phyloP scores from a whole-genome alignment of 2,888 invertebrate species.

The Sicus ferrugineus region DNA sequence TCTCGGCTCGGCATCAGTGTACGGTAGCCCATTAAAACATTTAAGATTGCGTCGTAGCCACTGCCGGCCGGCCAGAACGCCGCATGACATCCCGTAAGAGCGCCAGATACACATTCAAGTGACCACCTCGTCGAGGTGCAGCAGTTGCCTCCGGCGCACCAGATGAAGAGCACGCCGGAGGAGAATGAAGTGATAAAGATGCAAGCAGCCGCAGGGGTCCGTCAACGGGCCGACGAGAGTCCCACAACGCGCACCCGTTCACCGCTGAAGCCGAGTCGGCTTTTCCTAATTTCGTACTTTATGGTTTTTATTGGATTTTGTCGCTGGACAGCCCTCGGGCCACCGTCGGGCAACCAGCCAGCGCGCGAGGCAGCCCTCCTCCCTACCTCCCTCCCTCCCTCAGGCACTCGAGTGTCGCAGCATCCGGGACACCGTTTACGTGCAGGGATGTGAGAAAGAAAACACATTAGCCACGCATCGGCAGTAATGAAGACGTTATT shows the following conservation, averaged over 20 bases:
- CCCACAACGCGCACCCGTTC: constrained; percentile 36
- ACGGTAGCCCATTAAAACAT: constrained; percentile 35
- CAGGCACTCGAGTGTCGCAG: too few species aligned
- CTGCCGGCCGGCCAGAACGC: constrained; percentile 50
- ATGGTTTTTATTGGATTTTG: neutral
- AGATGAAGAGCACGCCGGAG: constrained; percentile 37
- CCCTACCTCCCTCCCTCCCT: neutral
- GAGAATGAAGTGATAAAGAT: constrained; percentile 58
- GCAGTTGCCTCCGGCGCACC: neutral
- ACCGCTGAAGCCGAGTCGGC: neutral
- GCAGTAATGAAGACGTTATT: constrained; percentile 62
- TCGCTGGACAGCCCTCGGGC: neutral
- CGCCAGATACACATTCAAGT: constrained; percentile 7
- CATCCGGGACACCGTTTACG: too few species aligned
- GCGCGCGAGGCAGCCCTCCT: neutral
- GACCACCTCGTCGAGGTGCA: neutral
- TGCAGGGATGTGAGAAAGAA: constrained; percentile 42
- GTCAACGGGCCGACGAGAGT: constrained; percentile 37
- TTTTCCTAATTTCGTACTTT: neutral
- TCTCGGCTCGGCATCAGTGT: constrained; percentile 12
- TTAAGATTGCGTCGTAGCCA: constrained; percentile 38
- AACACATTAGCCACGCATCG: constrained; percentile 60
- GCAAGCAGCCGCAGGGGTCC: constrained; percentile 40
- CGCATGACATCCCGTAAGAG: constrained; percentile 52
- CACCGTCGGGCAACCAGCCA: neutral